Base-by-base conservation (phyloP, 2,113 vertebrate genomes). In the Bagarius yarrelli region DNA sequence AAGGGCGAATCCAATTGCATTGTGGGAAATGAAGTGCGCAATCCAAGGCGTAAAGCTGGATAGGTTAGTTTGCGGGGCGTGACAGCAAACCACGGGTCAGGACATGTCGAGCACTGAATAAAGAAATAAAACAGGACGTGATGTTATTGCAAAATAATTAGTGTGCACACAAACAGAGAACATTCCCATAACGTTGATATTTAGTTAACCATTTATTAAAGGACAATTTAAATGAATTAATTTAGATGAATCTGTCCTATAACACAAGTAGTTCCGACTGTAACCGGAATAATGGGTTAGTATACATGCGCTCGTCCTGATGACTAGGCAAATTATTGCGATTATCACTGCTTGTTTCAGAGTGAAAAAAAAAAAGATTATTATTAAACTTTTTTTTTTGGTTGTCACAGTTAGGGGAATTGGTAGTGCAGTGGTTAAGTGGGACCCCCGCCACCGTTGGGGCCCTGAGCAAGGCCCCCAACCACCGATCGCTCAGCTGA, bases 41-140 rank as follows among this genome's bases (percentile, higher is more conserved):
- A 0, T 50, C n/a, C 34, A 5, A 19, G 40, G 18, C 8, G 71
- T 61, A 8, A 0, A 74, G 25, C 61, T 61, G 71, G 91, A 94
- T 93, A 89, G 93, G 93, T 81, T 84, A 27, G 72, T 79, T 81
- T 40, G 80, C 87, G 88, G 91, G 92, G 92, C 87, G 93, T 91
- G 55, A 71, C 30, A 36, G 44, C 30, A 16, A 19, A 63, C 12
- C 1, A 12, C 47, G 53, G 18, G 47, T 52, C 61, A 64, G 30
- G 8, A 40, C 66, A 23, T 34, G 47, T 61, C 13, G 11, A 55
- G 19, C n/a, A 47, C 5, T 23, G 40, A 50, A n/a, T 8, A 8
- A 15, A 50, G 40, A 23, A 44, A 71, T 18, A 25, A 25, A 25
- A n/a, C n/a, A n/a, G 14, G 13, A 15, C 36, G 36, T 4, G 36